Evolutionary conservation across 2,113 vertebrate genomes (phyloP).

Genomic region (Neogale vison): DNA sequence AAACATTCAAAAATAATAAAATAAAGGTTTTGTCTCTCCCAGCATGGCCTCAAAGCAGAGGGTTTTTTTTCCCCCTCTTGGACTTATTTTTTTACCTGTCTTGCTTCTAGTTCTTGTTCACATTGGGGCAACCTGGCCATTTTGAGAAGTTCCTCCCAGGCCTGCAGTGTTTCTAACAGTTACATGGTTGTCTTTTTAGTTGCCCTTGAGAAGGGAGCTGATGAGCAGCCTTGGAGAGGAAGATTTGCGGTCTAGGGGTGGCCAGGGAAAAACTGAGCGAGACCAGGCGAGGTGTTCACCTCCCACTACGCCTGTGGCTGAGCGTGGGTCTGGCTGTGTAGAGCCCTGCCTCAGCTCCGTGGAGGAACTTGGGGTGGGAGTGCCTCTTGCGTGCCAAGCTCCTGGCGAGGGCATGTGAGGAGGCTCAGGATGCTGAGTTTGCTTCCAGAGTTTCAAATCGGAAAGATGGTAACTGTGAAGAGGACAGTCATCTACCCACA

Average conservation of each 20-base stretch:
- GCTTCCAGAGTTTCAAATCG: not conserved
- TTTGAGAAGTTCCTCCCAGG: not conserved
- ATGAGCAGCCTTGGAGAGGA: not conserved
- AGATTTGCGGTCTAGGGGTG: not conserved
- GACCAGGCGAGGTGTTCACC: not conserved
- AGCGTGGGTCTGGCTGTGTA: not conserved
- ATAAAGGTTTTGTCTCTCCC: not conserved
- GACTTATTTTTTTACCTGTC: not conserved
- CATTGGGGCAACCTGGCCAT: not conserved
- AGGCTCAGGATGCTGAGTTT: not conserved
- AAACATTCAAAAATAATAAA: not conserved
- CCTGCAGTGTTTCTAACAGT: not conserved
- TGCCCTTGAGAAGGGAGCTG: not conserved
- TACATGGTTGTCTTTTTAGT: not conserved
- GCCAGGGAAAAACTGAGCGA: not conserved
- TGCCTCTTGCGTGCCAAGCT: not conserved
- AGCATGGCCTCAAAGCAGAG: not conserved
- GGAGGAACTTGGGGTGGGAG: not conserved
- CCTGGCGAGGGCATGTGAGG: not conserved
- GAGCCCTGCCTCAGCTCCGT: not conserved
- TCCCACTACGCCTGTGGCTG: not conserved
- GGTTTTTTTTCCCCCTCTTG: not conserved
- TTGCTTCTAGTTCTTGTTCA: not conserved
- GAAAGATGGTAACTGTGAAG: not conserved
- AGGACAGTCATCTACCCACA: conserved; percentile 5